A percentile compares a stretch with the other conserved stretches of the same genome.
Conservation (phyloP, 2,888 invertebrate species). For the Drosophila nr. medialis region DNA sequence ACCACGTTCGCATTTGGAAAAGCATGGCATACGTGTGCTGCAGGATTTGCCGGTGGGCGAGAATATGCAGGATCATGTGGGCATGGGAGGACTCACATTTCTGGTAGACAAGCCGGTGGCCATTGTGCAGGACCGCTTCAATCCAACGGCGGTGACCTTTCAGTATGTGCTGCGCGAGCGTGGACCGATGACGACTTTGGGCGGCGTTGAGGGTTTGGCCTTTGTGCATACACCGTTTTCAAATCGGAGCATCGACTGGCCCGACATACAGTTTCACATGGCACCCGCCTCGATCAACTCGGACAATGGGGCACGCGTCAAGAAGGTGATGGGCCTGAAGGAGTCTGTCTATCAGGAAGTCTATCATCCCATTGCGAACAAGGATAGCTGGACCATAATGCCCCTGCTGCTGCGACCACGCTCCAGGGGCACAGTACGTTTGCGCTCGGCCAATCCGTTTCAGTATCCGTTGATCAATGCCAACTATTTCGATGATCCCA, state of each 20-base stretch:
- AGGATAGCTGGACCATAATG: constrained; percentile 91
- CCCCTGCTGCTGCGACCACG: constrained; percentile 92
- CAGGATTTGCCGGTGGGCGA: constrained; percentile 92
- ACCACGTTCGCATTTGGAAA: constrained; percentile 88
- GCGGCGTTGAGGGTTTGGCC: constrained; percentile 94
- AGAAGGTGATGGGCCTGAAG: constrained; percentile 91
- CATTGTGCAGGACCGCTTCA: constrained; percentile 91
- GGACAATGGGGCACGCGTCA: constrained; percentile 90
- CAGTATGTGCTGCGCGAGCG: constrained; percentile 91
- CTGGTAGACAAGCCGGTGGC: constrained; percentile 93
- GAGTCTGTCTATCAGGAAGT: constrained; percentile 92
- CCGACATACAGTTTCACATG: constrained; percentile 97
- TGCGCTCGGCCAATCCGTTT: constrained; percentile 93
- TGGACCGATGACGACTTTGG: constrained; percentile 94
- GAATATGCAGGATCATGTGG: constrained; percentile 95
- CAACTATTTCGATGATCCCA: constrained; percentile 94
- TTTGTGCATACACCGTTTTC: constrained; percentile 94
- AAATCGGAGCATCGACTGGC: constrained; percentile 91
- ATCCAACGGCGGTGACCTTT: constrained; percentile 92
- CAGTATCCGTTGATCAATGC: constrained; percentile 95
- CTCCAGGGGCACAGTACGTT: constrained; percentile 91
- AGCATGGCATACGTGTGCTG: constrained; percentile 90
- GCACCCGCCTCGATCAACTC: constrained; percentile 95
- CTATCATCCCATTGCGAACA: constrained; percentile 91
- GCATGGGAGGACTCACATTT: constrained; percentile 89